These are phyloP conservation scores for Anguilla marmorata DNA, from an alignment of 2,797 vertebrate genomes.

Conservation along the genomic window DNA sequence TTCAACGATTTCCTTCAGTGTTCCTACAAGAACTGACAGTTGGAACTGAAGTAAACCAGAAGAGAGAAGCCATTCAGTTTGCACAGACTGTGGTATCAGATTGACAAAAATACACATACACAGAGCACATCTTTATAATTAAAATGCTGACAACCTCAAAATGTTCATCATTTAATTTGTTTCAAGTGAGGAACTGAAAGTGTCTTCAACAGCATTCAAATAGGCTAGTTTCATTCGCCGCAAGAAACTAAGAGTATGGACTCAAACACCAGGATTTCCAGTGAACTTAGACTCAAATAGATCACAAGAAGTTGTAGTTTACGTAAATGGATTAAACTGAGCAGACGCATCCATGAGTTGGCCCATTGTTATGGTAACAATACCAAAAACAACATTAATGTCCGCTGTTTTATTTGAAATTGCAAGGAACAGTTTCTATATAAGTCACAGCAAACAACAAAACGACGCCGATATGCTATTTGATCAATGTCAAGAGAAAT, in stretches of 20 bases:
- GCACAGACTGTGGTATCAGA: not conserved
- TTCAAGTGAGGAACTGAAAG: not conserved
- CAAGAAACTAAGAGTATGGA: too few relatives aligned
- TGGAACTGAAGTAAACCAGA: not conserved
- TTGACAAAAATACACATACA: not conserved
- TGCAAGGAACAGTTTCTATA: not conserved
- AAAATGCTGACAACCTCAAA: not conserved
- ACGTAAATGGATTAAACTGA: not conserved
- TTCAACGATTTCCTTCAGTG: not conserved
- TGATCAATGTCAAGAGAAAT: not conserved
- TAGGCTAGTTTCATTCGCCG: too few relatives aligned
- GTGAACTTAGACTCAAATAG: not conserved
- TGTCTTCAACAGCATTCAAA: not conserved
- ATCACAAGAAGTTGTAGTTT: not conserved
- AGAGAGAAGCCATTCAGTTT: not conserved
- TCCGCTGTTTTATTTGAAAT: not conserved
- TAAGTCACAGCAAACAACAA: not conserved
- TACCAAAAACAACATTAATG: not conserved
- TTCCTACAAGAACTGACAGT: not conserved
- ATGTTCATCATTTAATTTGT: too few relatives aligned
- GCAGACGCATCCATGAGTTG: not conserved
- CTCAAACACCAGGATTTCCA: not conserved
- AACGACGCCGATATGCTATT: not conserved
- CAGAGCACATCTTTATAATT: not conserved
- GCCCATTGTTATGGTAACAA: not conserved